Evolutionary conservation across 2,888 invertebrate genomes (phyloP).

Genomic region (Hydropsyche betteni): DNA sequence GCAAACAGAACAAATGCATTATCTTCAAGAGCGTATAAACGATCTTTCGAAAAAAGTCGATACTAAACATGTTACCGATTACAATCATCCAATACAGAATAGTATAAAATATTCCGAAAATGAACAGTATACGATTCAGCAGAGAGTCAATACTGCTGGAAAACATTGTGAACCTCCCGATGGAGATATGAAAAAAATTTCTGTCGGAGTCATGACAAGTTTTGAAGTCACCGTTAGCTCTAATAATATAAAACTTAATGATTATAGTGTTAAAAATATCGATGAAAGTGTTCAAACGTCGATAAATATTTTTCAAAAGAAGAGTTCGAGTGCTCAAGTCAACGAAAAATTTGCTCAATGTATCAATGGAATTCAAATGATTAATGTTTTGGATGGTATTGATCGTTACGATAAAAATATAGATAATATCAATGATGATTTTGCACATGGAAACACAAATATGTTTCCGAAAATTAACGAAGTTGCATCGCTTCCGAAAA

Average conservation of each 20-base stretch:
- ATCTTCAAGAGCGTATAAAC: constrained; percentile 72
- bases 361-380: constrained; percentile 56
- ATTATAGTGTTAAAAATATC: constrained; percentile 53
- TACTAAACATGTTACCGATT: not conserved
- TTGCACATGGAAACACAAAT: not conserved
- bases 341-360: constrained; percentile 59
- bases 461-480: not conserved
- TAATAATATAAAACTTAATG: constrained; percentile 61
- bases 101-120: constrained; percentile 5
- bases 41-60: constrained; percentile 59
- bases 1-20: constrained; percentile 73
- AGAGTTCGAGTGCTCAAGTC: constrained; percentile 54
- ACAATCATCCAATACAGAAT: not conserved
- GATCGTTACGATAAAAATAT: constrained; percentile 52
- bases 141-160: constrained; percentile 53
- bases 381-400: constrained; percentile 64
- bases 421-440: not conserved
- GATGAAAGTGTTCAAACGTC: constrained; percentile 46
- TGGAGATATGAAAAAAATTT: constrained; percentile 66
- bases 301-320: constrained; percentile 54
- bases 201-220: constrained; percentile 78
- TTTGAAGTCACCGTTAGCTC: constrained; percentile 70
- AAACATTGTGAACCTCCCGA: constrained; percentile 57
- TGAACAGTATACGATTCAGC: not conserved
- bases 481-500: not conserved